Conservation (phyloP, 2,888 invertebrate genomes). For the Halictus ligatus region DNA sequence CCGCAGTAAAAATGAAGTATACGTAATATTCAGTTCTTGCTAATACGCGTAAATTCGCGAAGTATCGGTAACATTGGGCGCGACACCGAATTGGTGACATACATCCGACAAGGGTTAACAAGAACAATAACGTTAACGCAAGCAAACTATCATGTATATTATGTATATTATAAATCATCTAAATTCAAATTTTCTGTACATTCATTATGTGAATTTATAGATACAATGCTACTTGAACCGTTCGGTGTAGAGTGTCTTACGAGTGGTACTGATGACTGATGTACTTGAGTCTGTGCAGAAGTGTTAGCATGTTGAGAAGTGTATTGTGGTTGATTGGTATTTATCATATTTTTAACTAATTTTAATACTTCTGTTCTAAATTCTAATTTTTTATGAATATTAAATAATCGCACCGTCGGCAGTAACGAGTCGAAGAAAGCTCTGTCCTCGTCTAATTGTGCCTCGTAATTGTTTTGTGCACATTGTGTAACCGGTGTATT, state of each 20-base stretch:
- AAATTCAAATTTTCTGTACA: neutral
- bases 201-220: neutral
- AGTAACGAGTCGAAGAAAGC: neutral
- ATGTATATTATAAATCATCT: neutral
- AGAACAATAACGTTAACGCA: too few species aligned
- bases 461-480: neutral
- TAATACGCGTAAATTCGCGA: too few species aligned
- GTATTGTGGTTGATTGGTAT: neutral
- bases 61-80: too few species aligned
- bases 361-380: neutral
- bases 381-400: neutral
- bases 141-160: neutral
- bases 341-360: neutral
- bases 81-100: too few species aligned
- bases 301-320: neutral
- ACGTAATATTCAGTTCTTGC: too few species aligned
- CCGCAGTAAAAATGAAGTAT: too few species aligned
- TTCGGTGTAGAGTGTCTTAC: neutral
- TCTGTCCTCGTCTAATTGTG: neutral
- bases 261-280: neutral
- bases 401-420: neutral
- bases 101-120: too few species aligned
- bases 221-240: neutral
- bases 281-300: neutral
- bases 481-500: neutral